phyloP scores from a whole-genome alignment of 2,113 vertebrate genomes.

The Helogale parvula region DNA sequence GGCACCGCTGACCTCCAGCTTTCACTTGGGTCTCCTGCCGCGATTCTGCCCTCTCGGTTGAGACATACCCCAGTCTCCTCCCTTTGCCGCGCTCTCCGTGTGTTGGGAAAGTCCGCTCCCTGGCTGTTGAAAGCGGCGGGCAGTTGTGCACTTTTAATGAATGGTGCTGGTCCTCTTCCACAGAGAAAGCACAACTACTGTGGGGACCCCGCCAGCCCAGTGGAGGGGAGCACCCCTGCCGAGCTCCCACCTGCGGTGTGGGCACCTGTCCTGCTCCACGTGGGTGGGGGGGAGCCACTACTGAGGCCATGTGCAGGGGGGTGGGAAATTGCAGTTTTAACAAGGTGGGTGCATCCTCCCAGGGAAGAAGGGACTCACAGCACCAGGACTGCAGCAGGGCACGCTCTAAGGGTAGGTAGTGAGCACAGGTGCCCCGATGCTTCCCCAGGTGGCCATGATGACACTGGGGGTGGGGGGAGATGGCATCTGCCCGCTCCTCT shows the following conservation, averaged over 20 bases:
- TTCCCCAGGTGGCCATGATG: background rate
- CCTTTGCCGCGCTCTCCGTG: background rate
- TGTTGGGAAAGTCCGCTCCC: background rate
- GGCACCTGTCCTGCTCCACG: background rate
- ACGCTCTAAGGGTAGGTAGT: background rate
- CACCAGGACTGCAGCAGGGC: too few relatives aligned
- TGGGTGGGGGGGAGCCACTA: too few relatives aligned
- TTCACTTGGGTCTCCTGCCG: background rate
- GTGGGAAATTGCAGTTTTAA: too few relatives aligned
- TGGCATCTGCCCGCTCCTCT: background rate
- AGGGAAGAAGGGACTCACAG: too few relatives aligned
- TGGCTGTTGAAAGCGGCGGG: background rate
- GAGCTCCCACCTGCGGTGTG: background rate
- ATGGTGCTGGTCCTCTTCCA: background rate
- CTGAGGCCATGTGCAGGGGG: background rate
- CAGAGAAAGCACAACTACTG: background rate
- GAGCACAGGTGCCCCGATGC: background rate
- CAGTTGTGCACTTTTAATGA: background rate
- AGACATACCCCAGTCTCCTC: background rate
- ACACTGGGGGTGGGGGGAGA: background rate
- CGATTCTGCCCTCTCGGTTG: background rate
- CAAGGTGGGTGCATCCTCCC: background rate
- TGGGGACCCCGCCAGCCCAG: background rate
- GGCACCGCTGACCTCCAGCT: background rate
- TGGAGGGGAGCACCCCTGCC: background rate